Evolutionary conservation across 2,797 vertebrate species (phyloP).

Genomic region (Mormyrus proboscirostris): DNA sequence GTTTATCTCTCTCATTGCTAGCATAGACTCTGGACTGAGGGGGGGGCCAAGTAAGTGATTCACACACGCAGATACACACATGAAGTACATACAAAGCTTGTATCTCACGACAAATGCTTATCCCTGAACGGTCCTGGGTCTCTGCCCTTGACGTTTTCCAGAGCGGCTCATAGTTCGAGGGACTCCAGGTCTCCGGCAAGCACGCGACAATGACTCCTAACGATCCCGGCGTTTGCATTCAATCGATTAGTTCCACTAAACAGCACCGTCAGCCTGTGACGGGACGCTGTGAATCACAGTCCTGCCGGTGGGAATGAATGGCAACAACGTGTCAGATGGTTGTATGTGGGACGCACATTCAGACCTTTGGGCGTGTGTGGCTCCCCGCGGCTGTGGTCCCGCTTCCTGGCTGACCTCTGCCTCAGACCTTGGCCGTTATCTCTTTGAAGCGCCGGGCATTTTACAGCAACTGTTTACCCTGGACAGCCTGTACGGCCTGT

Average conservation of each 20-base stretch:
- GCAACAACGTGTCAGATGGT: background rate
- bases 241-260: background rate
- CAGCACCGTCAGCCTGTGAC: background rate
- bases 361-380: background rate
- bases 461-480: background rate
- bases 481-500: background rate
- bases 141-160: background rate
- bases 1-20: background rate
- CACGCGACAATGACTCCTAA: background rate
- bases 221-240: background rate
- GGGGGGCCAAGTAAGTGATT: background rate
- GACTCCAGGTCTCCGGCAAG: background rate
- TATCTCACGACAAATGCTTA: background rate
- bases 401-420: background rate
- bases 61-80: constrained; percentile 3
- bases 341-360: background rate
- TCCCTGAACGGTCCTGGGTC: background rate
- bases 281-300: background rate
- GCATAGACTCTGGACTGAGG: background rate
- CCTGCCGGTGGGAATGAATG: background rate
- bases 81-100: background rate
- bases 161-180: background rate
- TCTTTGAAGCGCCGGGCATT: background rate
- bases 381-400: background rate
- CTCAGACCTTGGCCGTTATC: background rate